Evolutionary conservation across 2,797 vertebrate species (phyloP), one percentile per base, ranked within the genome.

Genomic region (Lateolabrax maculatus): DNA sequence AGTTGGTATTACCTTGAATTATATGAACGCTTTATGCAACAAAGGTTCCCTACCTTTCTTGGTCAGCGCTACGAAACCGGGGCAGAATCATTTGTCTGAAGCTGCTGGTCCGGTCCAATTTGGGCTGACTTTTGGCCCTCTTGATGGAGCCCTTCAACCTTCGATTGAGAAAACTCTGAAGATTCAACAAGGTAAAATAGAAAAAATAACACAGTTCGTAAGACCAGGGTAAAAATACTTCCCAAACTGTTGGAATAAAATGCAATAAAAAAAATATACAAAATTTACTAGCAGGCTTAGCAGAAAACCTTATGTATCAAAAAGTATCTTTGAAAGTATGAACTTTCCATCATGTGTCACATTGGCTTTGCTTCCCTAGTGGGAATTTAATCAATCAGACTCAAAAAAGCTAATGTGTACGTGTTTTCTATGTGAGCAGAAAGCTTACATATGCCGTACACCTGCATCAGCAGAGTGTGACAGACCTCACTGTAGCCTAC

Each of bases 121-220:
- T 99, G 82, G 98, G 98, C 48, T 99, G 98, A 89, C 97, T 98
- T 93, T 98, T 98, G 55, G 98, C 97, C 83, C 98, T 94, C 87
- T 98, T 99, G 94, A 99, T 99, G 82, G 98, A 99, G 91, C 98
- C 97, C 93, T 99, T 99, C 85, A 98, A 89, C 89, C 96, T 94
- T 61, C 97, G 96, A 90, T 97, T 98, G 91, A 99, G 96, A 93
- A 99, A 99, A 93, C 97, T 97, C 96, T 98, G 89, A 76, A 31
- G 16, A 71, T 77, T 27, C 5, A 36, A 15, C 16, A 53, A 37
- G 49, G 23, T 36, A 68, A 65, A 77, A 67, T 2, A 69, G 21
- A 60, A 37, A 79, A 48, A 63, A 53, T 9, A 64, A 58, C 5
- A 58, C 5, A 80, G 69, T 39, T 58, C 13, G 67, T 21, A 41